Conservation (phyloP, 2,797 vertebrate species). For the Eutrigla gurnardus region DNA sequence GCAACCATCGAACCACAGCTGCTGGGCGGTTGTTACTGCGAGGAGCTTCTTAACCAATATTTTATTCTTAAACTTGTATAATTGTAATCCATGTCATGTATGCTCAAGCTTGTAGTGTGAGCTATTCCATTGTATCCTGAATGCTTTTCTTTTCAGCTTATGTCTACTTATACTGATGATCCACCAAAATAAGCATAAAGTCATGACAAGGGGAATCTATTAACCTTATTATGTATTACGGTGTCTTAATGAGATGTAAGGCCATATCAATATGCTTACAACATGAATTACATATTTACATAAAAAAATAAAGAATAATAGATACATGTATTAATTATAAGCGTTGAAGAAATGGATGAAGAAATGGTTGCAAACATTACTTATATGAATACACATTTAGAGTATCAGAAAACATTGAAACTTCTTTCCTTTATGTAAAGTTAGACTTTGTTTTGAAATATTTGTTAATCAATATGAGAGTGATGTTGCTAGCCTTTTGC, state of each 20-base stretch:
- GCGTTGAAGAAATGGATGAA: neutral
- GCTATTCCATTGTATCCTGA: neutral
- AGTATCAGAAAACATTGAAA: neutral
- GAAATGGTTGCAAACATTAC: neutral
- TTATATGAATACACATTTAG: neutral
- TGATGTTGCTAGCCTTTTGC: neutral
- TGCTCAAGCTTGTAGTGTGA: neutral
- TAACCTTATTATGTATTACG: neutral
- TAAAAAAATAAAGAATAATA: too few relatives aligned
- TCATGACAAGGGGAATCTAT: neutral
- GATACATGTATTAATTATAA: neutral
- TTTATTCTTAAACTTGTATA: neutral
- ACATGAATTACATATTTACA: neutral
- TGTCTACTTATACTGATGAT: neutral
- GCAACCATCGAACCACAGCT: too few relatives aligned
- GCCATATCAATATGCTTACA: neutral
- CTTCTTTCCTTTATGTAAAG: neutral
- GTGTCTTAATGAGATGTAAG: neutral
- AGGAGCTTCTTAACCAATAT: neutral
- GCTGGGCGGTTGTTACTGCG: neutral
- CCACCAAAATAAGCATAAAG: neutral
- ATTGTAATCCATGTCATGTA: neutral
- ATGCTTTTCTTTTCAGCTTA: conserved; percentile 16
- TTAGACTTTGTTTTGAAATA: neutral
- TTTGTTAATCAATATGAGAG: neutral